Evolutionary conservation across 2,888 invertebrate genomes (phyloP).

Genomic region (Buathra laborator): DNA sequence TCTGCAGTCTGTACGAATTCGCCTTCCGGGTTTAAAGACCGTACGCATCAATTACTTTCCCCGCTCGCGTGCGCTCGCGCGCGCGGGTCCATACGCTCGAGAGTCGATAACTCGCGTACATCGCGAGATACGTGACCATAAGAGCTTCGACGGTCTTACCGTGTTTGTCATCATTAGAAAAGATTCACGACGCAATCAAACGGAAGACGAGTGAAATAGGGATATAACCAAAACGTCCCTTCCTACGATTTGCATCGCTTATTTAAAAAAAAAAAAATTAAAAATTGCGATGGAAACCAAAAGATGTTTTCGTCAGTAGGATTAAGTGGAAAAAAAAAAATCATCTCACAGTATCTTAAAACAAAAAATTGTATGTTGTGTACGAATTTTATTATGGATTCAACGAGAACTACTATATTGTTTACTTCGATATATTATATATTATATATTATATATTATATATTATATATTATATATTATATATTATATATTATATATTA

Average conservation of each 20-base stretch:
- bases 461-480: too few species aligned
- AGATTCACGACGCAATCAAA: constrained; percentile 19
- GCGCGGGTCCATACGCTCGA: constrained; percentile 49
- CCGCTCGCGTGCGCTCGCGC: constrained; percentile 27
- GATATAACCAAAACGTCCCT: background rate
- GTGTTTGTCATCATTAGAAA: constrained; percentile 16
- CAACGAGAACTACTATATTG: background rate
- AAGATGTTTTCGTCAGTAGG: too few species aligned
- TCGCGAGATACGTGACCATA: background rate
- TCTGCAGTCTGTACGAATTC: constrained; percentile 44
- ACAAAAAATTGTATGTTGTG: too few species aligned
- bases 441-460: background rate
- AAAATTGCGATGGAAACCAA: too few species aligned
- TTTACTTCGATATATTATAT: background rate
- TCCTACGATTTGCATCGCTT: background rate
- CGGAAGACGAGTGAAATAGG: background rate
- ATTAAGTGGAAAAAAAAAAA: too few species aligned
- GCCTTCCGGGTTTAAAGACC: constrained; percentile 69
- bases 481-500: too few species aligned
- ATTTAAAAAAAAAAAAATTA: background rate
- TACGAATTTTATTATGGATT: background rate
- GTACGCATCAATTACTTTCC: constrained; percentile 70
- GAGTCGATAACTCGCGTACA: constrained; percentile 47
- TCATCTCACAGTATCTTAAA: too few species aligned
- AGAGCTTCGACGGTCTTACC: background rate